phyloP scores from a whole-genome alignment of 2,888 invertebrate species.

The Vannuccia rotundouncinata region DNA sequence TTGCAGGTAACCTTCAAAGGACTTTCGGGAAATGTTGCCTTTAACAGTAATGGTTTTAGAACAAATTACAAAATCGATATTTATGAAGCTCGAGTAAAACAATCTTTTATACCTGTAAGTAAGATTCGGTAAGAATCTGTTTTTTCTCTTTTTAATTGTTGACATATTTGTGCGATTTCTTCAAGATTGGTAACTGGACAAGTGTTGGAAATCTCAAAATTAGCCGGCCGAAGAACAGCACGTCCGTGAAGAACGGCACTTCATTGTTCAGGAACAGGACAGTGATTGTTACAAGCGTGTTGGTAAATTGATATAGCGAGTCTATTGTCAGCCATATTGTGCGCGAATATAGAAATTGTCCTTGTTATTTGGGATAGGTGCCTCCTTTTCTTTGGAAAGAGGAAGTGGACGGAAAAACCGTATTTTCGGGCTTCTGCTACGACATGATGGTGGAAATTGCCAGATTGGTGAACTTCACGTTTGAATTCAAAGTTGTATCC shows the following conservation, averaged over 20 bases:
- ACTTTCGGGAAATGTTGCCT: slow-evolving; percentile 31
- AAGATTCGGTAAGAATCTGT: background rate
- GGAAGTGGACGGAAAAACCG: slow-evolving; percentile 79
- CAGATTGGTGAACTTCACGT: slow-evolving; percentile 53
- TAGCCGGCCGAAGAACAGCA: background rate
- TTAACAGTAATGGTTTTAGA: slow-evolving; percentile 31
- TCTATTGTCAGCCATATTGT: too few species aligned
- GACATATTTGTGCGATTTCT: background rate
- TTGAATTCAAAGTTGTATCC: slow-evolving; percentile 45
- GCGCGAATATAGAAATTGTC: slow-evolving; percentile 20
- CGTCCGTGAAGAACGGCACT: too few species aligned
- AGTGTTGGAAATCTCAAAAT: background rate
- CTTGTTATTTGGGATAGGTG: background rate
- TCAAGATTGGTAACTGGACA: slow-evolving; percentile 29
- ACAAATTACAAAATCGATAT: slow-evolving; percentile 34
- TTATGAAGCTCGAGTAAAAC: slow-evolving; percentile 34
- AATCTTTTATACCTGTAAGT: background rate
- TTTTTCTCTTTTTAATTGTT: background rate
- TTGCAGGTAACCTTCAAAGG: slow-evolving; percentile 26
- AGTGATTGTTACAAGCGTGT: slow-evolving; percentile 30
- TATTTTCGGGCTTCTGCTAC: slow-evolving; percentile 60
- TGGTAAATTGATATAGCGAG: slow-evolving; percentile 7
- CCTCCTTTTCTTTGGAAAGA: background rate
- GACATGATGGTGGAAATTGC: slow-evolving; percentile 56
- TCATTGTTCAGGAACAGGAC: slow-evolving; percentile 29